These are phyloP conservation scores for Tyria jacobaeae DNA, from an alignment of 2,888 invertebrate genomes.

Conservation along the genomic window DNA sequence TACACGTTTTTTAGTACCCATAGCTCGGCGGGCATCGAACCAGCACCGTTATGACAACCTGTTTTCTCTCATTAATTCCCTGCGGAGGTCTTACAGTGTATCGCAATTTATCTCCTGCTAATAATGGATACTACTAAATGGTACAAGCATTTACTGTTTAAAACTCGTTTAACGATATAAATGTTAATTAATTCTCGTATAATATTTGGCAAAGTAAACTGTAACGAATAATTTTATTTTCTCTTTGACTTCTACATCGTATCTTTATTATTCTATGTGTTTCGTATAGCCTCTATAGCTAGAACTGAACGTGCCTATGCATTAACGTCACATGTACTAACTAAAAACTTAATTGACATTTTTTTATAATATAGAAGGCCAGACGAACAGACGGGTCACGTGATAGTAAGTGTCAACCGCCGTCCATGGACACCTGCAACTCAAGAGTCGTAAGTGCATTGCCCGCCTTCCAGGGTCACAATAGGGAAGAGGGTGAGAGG, in stretches of 20 bases:
- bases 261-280: neutral
- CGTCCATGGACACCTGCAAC: no score
- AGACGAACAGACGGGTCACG: no score
- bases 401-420: no score
- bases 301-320: no score
- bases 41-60: conserved; percentile 60
- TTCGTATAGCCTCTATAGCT: no score
- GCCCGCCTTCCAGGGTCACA: no score
- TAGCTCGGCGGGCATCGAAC: conserved; percentile 56
- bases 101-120: conserved; percentile 38
- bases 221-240: neutral
- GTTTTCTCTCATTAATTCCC: conserved; percentile 52
- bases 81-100: conserved; percentile 41
- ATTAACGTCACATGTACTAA: neutral
- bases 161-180: neutral
- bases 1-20: conserved; percentile 36
- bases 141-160: neutral
- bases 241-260: neutral
- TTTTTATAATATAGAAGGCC: no score
- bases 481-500: no score
- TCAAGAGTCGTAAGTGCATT: no score
- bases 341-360: no score
- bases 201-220: neutral
- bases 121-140: conserved; percentile 26
- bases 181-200: neutral